A percentile compares a stretch with the other conserved stretches of the same genome.
Evolutionary conservation across 2,113 vertebrate species (phyloP).

Genomic region (Hippocampus abdominalis): DNA sequence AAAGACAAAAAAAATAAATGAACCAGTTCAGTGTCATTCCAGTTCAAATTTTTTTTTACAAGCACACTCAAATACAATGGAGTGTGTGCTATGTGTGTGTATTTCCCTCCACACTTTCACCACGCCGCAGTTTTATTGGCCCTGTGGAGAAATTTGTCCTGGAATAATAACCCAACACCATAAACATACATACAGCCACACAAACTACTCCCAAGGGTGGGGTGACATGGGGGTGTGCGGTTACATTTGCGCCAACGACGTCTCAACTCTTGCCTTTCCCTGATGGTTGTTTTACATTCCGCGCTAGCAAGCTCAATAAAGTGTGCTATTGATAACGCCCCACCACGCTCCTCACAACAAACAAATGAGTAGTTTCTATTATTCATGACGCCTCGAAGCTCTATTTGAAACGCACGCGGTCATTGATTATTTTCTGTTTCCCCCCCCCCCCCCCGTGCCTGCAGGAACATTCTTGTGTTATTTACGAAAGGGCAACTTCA

Average conservation of each 20-base stretch:
- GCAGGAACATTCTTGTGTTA: conserved; percentile 7
- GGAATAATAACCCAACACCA: conserved; percentile 36
- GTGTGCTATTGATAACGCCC: conserved; percentile 51
- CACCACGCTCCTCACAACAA: conserved; percentile 40
- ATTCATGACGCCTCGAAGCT: conserved; percentile 45
- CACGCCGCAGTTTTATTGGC: conserved; percentile 48
- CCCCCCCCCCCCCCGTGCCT: conserved; percentile 28
- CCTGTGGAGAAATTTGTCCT: conserved; percentile 42
- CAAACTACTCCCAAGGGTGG: not conserved
- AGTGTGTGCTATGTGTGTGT: conserved; percentile 17
- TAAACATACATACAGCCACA: conserved; percentile 34
- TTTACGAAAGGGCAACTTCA: not conserved
- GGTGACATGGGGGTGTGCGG: not conserved
- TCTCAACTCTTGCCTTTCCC: conserved; percentile 10
- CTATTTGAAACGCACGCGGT: conserved; percentile 58
- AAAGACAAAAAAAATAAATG: not conserved
- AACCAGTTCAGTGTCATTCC: not conserved
- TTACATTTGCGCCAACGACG: conserved; percentile 3
- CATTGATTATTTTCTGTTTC: conserved; percentile 26
- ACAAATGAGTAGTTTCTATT: conserved; percentile 40
- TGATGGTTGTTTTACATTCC: conserved; percentile 18
- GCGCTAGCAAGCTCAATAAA: not conserved
- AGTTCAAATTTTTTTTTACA: not conserved
- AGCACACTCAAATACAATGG: not conserved
- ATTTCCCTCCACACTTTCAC: conserved; percentile 10